A percentile compares a stretch with the other conserved stretches of the same genome.
Evolutionary conservation across 2,888 invertebrate species (phyloP).

Genomic region (Monochamus alternatus): DNA sequence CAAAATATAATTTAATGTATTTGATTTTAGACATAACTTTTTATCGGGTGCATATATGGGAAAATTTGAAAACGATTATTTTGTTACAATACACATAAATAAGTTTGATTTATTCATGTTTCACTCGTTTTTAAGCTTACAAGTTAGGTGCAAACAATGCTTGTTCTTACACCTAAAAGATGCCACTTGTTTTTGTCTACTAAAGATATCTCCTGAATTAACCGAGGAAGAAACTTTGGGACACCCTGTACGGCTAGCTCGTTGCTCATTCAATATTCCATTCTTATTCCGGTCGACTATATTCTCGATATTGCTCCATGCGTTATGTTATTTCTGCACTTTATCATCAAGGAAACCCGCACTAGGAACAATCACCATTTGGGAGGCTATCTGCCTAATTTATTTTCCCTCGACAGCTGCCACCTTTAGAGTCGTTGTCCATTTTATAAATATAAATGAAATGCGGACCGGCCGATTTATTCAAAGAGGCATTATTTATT

Average conservation of each 20-base stretch:
- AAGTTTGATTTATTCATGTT: no score
- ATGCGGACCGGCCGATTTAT: constrained; percentile 42
- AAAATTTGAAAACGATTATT: no score
- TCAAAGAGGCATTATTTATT: constrained; percentile 30
- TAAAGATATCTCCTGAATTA: no score
- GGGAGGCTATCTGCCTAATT: constrained; percentile 56
- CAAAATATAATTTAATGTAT: no score
- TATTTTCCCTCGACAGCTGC: constrained; percentile 40
- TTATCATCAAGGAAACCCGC: constrained; percentile 61
- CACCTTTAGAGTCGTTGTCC: constrained; percentile 40
- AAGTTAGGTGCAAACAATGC: no score
- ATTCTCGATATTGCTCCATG: constrained; percentile 64
- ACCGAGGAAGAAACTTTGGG: neutral
- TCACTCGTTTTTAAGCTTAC: no score
- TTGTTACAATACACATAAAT: no score
- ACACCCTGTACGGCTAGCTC: neutral
- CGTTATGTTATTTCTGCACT: constrained; percentile 64
- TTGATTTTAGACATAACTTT: no score
- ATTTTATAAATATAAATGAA: constrained; percentile 51
- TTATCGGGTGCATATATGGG: no score
- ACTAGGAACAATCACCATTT: constrained; percentile 64
- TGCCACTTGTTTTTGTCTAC: no score
- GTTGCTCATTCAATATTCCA: constrained; percentile 62
- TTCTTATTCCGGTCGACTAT: constrained; percentile 65
- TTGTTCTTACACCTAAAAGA: no score